A percentile compares a stretch with the other conserved stretches of the same genome.
Conservation (phyloP, 2,113 vertebrate species). For the Eulemur macaco region DNA sequence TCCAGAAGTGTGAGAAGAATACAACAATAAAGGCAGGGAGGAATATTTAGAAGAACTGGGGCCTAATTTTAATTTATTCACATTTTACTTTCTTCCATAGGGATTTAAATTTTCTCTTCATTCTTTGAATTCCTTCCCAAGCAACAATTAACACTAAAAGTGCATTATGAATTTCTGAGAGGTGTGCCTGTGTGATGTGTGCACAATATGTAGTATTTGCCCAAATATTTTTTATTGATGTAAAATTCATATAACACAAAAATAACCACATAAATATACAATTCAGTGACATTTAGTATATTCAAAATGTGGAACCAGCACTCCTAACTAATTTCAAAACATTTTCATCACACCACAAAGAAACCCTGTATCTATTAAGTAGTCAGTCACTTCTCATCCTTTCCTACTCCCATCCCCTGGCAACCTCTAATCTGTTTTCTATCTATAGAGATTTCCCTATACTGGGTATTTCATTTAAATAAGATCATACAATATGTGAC, state of each 20-base stretch:
- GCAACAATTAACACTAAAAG: neutral
- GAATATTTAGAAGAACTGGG: neutral
- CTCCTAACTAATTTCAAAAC: neutral
- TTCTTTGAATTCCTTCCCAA: neutral
- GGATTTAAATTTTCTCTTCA: neutral
- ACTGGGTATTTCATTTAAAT: too few relatives aligned
- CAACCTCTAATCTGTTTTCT: too few relatives aligned
- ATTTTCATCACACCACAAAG: too few relatives aligned
- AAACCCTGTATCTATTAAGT: too few relatives aligned
- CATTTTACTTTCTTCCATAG: neutral
- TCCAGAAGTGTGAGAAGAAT: neutral
- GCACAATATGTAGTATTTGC: neutral
- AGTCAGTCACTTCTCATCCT: too few relatives aligned
- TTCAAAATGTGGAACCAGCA: neutral
- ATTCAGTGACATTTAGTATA: neutral
- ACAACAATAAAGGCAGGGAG: neutral
- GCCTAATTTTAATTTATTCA: neutral
- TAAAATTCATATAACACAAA: neutral
- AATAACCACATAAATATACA: neutral
- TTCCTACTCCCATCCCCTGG: too few relatives aligned
- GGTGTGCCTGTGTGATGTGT: neutral
- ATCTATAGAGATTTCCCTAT: too few relatives aligned
- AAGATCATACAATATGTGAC: too few relatives aligned
- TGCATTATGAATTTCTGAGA: neutral
- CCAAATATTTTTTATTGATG: neutral